Percentiles rank a stretch among this genome's conserved stretches.
Conservation (phyloP, 1,140 invertebrate species). For the Cherax quadricarinatus region DNA sequence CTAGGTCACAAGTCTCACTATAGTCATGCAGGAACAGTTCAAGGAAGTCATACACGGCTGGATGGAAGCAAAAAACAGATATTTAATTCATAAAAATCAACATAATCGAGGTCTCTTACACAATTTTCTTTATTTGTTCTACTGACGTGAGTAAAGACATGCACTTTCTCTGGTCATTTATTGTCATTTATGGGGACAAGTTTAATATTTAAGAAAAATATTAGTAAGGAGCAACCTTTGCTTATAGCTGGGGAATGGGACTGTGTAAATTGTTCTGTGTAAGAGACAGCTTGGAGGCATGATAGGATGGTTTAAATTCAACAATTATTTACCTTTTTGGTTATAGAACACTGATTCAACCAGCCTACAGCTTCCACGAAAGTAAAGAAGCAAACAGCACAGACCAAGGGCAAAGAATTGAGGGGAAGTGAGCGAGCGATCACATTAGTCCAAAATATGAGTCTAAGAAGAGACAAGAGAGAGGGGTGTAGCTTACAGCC, state of each 20-base stretch:
- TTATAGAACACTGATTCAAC: constrained; percentile 53
- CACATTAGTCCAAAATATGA: constrained; percentile 74
- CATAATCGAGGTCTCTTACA: constrained; percentile 67
- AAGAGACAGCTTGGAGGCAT: constrained; percentile 73
- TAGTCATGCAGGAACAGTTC: constrained; percentile 64
- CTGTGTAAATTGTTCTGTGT: constrained; percentile 71
- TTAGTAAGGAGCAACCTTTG: constrained; percentile 58
- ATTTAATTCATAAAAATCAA: constrained; percentile 49
- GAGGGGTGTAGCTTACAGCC: constrained; percentile 91
- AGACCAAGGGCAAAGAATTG: constrained; percentile 73
- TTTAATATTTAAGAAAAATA: constrained; percentile 51
- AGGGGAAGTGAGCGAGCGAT: constrained; percentile 75
- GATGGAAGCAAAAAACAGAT: constrained; percentile 62
- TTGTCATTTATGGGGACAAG: constrained; percentile 56
- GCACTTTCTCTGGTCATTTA: constrained; percentile 61
- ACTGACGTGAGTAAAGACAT: constrained; percentile 51
- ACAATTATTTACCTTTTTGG: constrained; percentile 33
- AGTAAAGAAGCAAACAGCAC: constrained; percentile 74
- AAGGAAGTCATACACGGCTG: constrained; percentile 65
- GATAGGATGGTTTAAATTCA: constrained; percentile 65
- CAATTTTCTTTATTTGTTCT: constrained; percentile 51
- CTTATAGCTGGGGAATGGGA: constrained; percentile 63
- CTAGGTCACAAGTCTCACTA: constrained; percentile 64
- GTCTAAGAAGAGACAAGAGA: constrained; percentile 75
- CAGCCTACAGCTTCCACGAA: constrained; percentile 72